Evolutionary conservation across 2,113 vertebrate genomes (phyloP).

Genomic region (Dipodomys merriami): DNA sequence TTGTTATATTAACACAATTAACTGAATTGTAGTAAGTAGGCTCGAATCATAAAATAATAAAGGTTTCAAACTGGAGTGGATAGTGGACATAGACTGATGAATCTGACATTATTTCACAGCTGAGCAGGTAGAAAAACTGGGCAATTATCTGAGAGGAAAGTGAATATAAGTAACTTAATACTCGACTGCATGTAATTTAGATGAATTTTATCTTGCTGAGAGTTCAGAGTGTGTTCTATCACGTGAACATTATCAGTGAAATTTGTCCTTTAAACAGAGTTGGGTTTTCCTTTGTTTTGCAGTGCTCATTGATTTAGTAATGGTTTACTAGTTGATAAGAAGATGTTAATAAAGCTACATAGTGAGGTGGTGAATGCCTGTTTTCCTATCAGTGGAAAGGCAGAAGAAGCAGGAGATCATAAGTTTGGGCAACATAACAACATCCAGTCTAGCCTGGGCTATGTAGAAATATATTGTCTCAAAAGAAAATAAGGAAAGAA

Average conservation of each 20-base stretch:
- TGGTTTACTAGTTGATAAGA: background rate
- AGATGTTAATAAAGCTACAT: background rate
- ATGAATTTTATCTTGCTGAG: background rate
- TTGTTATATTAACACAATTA: slow-evolving; percentile 30
- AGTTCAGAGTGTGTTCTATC: background rate
- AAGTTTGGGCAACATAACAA: too few species aligned
- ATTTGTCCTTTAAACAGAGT: slow-evolving; percentile 32
- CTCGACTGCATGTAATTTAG: background rate
- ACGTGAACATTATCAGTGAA: slow-evolving; percentile 22
- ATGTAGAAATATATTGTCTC: too few species aligned
- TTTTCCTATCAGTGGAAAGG: too few species aligned
- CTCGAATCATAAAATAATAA: slow-evolving; percentile 62
- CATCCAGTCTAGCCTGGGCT: too few species aligned
- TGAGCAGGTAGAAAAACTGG: background rate
- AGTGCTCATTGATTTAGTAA: background rate
- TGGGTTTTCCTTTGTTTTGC: background rate
- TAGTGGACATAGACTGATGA: background rate
- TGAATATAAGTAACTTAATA: background rate
- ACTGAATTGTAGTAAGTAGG: background rate
- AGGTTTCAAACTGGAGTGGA: slow-evolving; percentile 39
- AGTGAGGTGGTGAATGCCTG: too few species aligned
- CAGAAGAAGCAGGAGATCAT: too few species aligned
- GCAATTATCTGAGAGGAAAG: background rate
- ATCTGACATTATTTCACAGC: slow-evolving; percentile 38
- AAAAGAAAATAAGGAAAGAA: too few species aligned